Percentiles rank a stretch among this genome's conserved stretches.
Conservation (phyloP, 2,888 invertebrate genomes). For the Seladonia tumulorum region DNA sequence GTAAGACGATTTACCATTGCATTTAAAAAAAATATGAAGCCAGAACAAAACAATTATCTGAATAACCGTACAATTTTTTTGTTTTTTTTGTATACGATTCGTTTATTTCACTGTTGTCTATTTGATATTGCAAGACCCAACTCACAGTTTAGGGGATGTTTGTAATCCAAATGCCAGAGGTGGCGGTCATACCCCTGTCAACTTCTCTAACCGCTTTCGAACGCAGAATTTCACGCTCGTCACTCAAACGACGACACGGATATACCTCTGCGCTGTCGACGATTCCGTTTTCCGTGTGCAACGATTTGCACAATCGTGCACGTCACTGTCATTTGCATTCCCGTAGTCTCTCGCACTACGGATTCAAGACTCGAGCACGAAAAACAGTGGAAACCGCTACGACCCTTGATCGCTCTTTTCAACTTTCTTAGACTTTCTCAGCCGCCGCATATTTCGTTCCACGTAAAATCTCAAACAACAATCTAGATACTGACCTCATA, state of each 20-base stretch:
- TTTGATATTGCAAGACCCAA: neutral
- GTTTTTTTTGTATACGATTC: neutral
- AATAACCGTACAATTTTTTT: neutral
- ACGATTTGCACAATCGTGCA: slow-evolving; percentile 39
- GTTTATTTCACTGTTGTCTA: neutral
- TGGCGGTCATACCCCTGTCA: slow-evolving; percentile 5
- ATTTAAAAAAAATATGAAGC: too few species aligned
- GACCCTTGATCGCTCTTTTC: neutral
- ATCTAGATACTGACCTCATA: too few species aligned
- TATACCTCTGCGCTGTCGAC: slow-evolving; percentile 6
- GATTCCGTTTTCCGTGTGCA: slow-evolving; percentile 30
- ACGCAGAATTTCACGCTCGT: slow-evolving; percentile 56
- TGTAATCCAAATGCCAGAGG: neutral
- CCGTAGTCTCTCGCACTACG: neutral
- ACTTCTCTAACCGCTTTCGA: slow-evolving; percentile 35
- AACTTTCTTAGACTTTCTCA: neutral
- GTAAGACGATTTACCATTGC: neutral
- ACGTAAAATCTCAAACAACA: too few species aligned
- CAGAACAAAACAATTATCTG: neutral
- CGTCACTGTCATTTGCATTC: slow-evolving; percentile 50
- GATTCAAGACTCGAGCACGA: neutral
- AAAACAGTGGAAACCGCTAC: neutral
- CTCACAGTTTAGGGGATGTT: slow-evolving; percentile 12
- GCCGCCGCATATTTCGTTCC: too few species aligned
- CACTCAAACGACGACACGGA: slow-evolving; percentile 27